These are phyloP conservation scores for Centropus bengalensis DNA, from an alignment of 2,113 vertebrate species.

Conservation along the genomic window DNA sequence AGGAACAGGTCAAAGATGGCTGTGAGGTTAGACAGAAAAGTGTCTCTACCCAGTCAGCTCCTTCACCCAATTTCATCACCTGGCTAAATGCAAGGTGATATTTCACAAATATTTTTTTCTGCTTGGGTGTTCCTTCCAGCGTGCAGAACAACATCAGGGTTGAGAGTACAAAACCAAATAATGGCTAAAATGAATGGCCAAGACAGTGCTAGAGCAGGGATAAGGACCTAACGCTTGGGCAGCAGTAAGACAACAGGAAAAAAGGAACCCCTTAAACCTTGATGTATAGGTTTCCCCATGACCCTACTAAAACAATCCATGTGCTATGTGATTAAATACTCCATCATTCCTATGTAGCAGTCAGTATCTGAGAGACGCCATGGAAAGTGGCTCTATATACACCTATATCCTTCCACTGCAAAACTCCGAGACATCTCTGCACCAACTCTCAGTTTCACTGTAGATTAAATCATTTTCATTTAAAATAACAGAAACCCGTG, in stretches of 20 bases:
- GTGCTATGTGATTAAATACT: neutral
- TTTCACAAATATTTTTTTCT: neutral
- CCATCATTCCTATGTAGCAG: neutral
- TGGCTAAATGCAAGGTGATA: neutral
- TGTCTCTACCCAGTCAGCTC: neutral
- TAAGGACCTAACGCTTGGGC: neutral
- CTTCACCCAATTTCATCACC: neutral
- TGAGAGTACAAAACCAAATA: neutral
- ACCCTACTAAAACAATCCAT: neutral
- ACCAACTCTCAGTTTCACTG: neutral
- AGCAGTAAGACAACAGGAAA: neutral
- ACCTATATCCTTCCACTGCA: neutral
- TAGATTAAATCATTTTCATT: conserved; percentile 5
- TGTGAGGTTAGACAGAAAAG: neutral
- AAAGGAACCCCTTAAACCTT: neutral
- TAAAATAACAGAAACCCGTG: conserved; percentile 3
- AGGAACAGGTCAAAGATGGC: neutral
- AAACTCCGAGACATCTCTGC: neutral
- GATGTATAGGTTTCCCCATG: neutral
- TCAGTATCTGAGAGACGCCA: neutral
- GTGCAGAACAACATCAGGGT: neutral
- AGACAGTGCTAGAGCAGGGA: neutral
- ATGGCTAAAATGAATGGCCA: neutral
- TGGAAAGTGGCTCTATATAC: neutral
- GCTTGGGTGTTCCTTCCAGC: neutral